Evolutionary conservation across 2,797 vertebrate genomes (phyloP), one percentile per base, ranked within the genome.

Genomic region (Periophthalmus magnuspinnatus): DNA sequence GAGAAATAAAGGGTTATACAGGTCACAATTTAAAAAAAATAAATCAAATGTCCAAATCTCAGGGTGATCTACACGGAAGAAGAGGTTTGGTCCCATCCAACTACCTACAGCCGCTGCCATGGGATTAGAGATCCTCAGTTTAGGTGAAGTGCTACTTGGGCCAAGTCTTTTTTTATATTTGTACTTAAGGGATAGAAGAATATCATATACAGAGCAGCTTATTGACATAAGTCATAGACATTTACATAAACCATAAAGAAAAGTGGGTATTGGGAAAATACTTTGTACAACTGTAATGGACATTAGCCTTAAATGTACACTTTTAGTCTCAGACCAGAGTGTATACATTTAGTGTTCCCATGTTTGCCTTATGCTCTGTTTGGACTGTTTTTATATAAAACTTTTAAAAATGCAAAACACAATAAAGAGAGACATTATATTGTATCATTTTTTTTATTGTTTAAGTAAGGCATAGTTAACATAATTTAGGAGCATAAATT

Each of bases 11-110:
- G 50, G 52, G n/a, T n/a, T 8, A n/a, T 52, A 52, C 19, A 52
- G 7, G 7, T n/a, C 41, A 21, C 13, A 28, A 57, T 57, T 32
- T 19, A 52, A 28, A 32, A 28, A 11, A 56, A n/a, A n/a, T n/a
- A n/a, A n/a, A n/a, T n/a, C n/a, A n/a, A 11, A 22, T 57, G 13
- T 57, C 5, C 5, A 57, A 16, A 32, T 63, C 69, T 70, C 77
- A 99, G 97, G 97, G 96, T 14, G 95, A 98, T 68, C 88, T 97
- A 66, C 94, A 95, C 34, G 95, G 96, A 50, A 91, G 86, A 45
- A 91, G 92, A 75, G 97, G 97, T 60, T 93, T 99, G 84, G 96
- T 98, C 67, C 97, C 97, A 0, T 99, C 97, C 17, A 98, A 98
- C 87, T 98, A 95, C 81, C 89, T 99, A 80, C 93, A 97, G 84